These are phyloP conservation scores for Scaptomyza graminum DNA, from an alignment of 1,140 invertebrate genomes.

Conservation along the genomic window DNA sequence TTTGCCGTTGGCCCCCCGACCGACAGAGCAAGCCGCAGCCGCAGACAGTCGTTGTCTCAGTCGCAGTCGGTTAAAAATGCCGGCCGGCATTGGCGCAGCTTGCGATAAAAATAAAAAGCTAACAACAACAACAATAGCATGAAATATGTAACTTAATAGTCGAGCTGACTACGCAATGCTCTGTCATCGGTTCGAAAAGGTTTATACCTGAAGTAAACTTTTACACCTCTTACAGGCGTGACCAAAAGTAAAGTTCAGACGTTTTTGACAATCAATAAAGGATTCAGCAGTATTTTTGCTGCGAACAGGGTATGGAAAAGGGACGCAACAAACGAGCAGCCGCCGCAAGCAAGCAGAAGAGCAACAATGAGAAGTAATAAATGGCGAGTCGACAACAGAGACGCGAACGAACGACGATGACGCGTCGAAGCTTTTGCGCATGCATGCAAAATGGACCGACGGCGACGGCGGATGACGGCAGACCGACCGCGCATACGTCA, in stretches of 20 bases:
- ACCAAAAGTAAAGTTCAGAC: too few species aligned
- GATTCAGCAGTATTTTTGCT: neutral
- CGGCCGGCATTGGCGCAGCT: conserved; percentile 68
- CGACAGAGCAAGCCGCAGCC: conserved; percentile 7
- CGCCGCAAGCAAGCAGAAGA: conserved; percentile 16
- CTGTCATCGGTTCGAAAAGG: neutral
- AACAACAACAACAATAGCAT: conserved; percentile 19
- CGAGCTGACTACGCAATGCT: neutral
- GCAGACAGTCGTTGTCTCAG: conserved; percentile 13
- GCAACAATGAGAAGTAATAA: conserved; percentile 22
- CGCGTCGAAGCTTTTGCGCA: conserved; percentile 30
- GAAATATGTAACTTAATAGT: neutral
- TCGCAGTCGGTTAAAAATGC: conserved; percentile 69
- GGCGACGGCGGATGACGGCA: conserved; percentile 9
- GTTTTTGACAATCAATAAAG: neutral
- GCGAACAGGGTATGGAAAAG: neutral
- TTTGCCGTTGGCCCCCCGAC: conserved; percentile 15
- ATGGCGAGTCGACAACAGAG: conserved; percentile 21
- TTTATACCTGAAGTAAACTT: too few species aligned
- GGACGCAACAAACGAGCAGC: neutral
- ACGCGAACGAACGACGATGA: conserved; percentile 20
- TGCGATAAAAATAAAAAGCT: conserved; percentile 32
- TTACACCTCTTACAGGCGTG: too few species aligned
- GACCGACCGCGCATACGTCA: conserved; percentile 8
- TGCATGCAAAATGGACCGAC: conserved; percentile 70